A percentile compares a stretch with the other conserved stretches of the same genome.
phyloP scores from a whole-genome alignment of 1,140 invertebrate species.

The Heliconius hermathena region DNA sequence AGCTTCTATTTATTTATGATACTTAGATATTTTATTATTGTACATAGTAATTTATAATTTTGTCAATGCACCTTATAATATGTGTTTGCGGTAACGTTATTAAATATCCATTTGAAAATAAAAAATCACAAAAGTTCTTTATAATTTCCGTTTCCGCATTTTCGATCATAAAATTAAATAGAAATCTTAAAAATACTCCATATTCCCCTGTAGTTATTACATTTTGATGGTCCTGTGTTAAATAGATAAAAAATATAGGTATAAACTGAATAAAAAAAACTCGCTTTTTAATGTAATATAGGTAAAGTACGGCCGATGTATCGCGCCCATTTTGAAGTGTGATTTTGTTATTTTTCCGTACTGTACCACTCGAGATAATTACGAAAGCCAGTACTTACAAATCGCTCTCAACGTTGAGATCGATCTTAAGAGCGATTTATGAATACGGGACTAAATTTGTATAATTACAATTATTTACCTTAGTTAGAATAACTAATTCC shows the following conservation, averaged over 20 bases:
- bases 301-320: too few relatives aligned
- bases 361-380: too few relatives aligned
- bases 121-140: conserved; percentile 59
- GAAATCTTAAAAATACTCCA: conserved; percentile 59
- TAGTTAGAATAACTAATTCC: conserved; percentile 61
- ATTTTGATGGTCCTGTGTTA: conserved; percentile 59
- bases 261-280: too few relatives aligned
- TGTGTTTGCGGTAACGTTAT: conserved; percentile 61
- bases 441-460: not conserved
- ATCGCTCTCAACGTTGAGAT: too few relatives aligned
- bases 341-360: too few relatives aligned
- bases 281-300: too few relatives aligned
- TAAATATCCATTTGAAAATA: conserved; percentile 65
- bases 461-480: conserved; percentile 46
- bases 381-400: too few relatives aligned
- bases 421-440: too few relatives aligned
- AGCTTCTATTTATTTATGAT: not conserved
- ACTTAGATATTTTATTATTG: not conserved
- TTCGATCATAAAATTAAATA: conserved; percentile 57
- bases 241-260: not conserved
- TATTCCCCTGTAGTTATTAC: conserved; percentile 64
- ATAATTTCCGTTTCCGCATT: conserved; percentile 41
- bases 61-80: conserved; percentile 54
- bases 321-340: too few relatives aligned
- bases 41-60: not conserved